Percentiles rank a stretch among this genome's conserved stretches.
Evolutionary conservation across 2,113 vertebrate genomes (phyloP).

Genomic region (Ardeotis arabs): DNA sequence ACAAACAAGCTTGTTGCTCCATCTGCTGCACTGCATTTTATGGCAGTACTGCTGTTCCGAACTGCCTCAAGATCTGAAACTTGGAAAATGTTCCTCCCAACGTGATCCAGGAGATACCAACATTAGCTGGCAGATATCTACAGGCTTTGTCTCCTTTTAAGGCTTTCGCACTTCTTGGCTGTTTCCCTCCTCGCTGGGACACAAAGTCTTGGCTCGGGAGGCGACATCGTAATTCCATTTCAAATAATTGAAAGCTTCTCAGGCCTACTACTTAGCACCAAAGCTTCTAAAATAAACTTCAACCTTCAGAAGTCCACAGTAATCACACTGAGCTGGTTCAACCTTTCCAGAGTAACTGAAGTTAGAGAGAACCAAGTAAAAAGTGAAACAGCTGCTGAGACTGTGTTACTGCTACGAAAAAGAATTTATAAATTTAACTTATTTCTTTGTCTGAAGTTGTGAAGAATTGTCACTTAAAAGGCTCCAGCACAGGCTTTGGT

Average conservation of each 20-base stretch:
- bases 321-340: not conserved
- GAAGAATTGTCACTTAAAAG: not conserved
- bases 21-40: not conserved
- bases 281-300: constrained; percentile 16
- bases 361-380: not conserved
- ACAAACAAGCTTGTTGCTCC: not conserved
- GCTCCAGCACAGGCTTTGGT: not conserved
- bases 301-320: not conserved
- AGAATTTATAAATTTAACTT: not conserved
- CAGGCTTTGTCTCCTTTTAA: not conserved
- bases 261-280: not conserved
- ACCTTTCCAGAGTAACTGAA: not conserved
- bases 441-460: not conserved
- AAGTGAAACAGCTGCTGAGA: not conserved
- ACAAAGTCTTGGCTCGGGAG: not conserved
- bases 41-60: not conserved
- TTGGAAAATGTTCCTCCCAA: not conserved
- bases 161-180: not conserved
- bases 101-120: rapidly evolving
- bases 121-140: not conserved
- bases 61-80: not conserved
- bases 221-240: not conserved
- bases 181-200: not conserved
- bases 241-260: not conserved
- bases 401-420: not conserved